These are phyloP conservation scores for Cremastinae sp. DNA, from an alignment of 2,888 invertebrate species.

Conservation along the genomic window DNA sequence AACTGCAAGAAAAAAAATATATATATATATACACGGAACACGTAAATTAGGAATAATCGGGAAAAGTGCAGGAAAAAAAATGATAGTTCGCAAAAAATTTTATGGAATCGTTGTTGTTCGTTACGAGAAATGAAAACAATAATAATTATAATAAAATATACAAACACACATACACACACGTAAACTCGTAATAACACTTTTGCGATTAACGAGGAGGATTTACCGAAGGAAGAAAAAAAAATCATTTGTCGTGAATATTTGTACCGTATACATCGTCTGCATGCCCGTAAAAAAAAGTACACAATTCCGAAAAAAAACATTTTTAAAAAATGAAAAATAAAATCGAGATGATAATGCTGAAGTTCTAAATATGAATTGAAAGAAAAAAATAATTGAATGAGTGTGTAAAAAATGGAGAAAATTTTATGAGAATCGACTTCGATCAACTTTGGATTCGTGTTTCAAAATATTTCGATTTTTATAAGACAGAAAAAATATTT, in stretches of 20 bases:
- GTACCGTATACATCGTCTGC: conserved; percentile 59
- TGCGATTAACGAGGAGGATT: conserved; percentile 56
- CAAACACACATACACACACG: conserved; percentile 22
- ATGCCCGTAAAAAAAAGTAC: conserved; percentile 51
- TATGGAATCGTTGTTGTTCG: conserved; percentile 56
- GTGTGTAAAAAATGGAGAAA: conserved; percentile 34
- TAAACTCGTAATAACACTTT: conserved; percentile 57
- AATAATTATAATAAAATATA: conserved; percentile 38
- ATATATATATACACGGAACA: conserved; percentile 17
- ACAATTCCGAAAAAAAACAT: conserved; percentile 32
- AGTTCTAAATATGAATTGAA: conserved; percentile 49
- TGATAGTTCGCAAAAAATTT: conserved; percentile 52
- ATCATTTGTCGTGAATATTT: conserved; percentile 52
- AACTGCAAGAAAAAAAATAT: conserved; percentile 35
- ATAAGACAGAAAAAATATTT: background rate
- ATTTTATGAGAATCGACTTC: conserved; percentile 29
- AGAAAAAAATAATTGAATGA: conserved; percentile 26
- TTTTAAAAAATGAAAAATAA: conserved; percentile 53
- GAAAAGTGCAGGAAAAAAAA: conserved; percentile 35
- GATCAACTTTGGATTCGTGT: conserved; percentile 23
- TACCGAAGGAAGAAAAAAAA: conserved; percentile 34
- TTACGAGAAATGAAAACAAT: conserved; percentile 43
- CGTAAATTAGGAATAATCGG: conserved; percentile 18
- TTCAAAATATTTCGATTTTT: too few species aligned
- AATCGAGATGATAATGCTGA: conserved; percentile 58